These are phyloP conservation scores for Cathartes aura DNA, from an alignment of 2,113 vertebrate species.

Conservation along the genomic window DNA sequence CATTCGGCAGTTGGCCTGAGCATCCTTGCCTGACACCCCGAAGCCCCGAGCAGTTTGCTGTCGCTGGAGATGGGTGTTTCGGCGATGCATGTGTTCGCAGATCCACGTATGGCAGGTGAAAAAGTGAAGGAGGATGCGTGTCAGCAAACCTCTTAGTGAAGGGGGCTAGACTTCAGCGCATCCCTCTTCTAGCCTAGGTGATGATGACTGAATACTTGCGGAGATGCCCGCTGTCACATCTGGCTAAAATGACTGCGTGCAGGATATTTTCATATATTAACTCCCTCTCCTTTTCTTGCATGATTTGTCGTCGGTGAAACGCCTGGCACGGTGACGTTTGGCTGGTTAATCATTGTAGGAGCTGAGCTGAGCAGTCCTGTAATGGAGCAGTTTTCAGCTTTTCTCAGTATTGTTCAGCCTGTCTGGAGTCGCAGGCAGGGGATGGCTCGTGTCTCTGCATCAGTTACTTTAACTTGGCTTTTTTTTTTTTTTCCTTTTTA, in stretches of 20 bases:
- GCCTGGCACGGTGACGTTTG: accelerated
- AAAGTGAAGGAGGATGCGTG: accelerated
- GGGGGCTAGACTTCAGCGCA: accelerated
- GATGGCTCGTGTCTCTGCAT: background rate
- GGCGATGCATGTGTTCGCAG: background rate
- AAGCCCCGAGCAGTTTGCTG: background rate
- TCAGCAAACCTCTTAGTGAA: accelerated
- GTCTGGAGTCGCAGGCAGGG: background rate
- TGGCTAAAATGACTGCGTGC: background rate
- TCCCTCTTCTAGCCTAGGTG: background rate
- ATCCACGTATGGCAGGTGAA: background rate
- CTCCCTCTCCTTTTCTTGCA: background rate
- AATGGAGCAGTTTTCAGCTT: background rate
- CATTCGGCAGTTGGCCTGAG: background rate
- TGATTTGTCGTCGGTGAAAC: background rate
- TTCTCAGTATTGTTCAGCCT: background rate
- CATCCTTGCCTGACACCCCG: background rate
- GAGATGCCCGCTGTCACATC: background rate
- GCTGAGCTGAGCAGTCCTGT: background rate
- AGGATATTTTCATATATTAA: accelerated
- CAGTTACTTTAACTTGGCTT: background rate
- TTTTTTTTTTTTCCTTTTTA: background rate
- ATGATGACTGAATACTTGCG: accelerated
- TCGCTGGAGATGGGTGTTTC: accelerated
- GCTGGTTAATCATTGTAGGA: background rate